Conservation (phyloP, 2,888 invertebrate species). For the Micropterix aruncella region DNA sequence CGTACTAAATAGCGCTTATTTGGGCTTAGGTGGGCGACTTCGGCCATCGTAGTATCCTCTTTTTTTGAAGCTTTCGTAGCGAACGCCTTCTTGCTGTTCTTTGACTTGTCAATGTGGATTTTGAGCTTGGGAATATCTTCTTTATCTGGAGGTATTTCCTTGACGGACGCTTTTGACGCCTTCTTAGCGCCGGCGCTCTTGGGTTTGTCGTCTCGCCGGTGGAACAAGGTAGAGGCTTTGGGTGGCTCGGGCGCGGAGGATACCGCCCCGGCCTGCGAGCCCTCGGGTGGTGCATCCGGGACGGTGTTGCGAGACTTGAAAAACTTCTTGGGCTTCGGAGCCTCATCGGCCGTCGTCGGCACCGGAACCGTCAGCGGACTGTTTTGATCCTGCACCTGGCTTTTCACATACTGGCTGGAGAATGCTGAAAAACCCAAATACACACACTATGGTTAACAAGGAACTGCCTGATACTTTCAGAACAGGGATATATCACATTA, state of each 20-base stretch:
- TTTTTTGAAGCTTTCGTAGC: conserved; percentile 32
- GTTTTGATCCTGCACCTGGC: conserved; percentile 37
- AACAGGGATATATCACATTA: too few species aligned
- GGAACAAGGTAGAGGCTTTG: conserved; percentile 31
- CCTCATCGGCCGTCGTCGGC: conserved; percentile 34
- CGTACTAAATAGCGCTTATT: conserved; percentile 37
- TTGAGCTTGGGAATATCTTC: conserved; percentile 22
- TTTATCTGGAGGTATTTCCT: conserved; percentile 16
- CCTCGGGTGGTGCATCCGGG: conserved; percentile 30
- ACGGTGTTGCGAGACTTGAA: conserved; percentile 74
- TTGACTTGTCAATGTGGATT: conserved; percentile 23
- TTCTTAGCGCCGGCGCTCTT: conserved; percentile 21
- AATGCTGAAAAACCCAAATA: conserved; percentile 35
- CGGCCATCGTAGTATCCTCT: conserved; percentile 23
- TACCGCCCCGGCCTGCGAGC: conserved; percentile 37
- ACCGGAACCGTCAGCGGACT: conserved; percentile 39
- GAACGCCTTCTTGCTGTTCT: conserved; percentile 27
- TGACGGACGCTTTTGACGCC: conserved; percentile 17
- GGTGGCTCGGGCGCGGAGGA: conserved; percentile 32
- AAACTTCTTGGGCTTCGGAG: conserved; percentile 75
- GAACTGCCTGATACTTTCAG: too few species aligned
- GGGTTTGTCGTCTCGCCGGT: conserved; percentile 24
- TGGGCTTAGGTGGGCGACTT: conserved; percentile 29
- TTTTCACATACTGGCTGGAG: conserved; percentile 27
- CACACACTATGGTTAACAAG: too few species aligned